A percentile compares a stretch with the other conserved stretches of the same genome.
Conservation (phyloP, 2,888 invertebrate genomes). For the Campoplex capitator region DNA sequence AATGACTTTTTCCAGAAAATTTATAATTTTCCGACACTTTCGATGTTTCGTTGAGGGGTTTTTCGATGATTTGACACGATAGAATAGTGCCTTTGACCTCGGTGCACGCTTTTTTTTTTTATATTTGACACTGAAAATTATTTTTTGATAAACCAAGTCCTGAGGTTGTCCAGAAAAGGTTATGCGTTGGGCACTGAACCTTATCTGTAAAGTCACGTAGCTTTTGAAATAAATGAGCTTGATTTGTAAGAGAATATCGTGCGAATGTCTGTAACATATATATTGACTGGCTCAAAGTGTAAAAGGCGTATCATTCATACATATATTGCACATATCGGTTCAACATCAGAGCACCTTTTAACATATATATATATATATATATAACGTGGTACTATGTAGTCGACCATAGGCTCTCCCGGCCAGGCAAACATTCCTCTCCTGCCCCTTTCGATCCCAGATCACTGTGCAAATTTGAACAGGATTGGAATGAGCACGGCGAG, state of each 20-base stretch:
- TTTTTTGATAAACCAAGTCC: too few relatives aligned
- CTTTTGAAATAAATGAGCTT: conserved; percentile 52
- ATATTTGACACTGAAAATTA: too few relatives aligned
- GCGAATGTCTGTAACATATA: neutral
- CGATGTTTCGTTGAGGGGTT: too few relatives aligned
- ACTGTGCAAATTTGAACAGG: conserved; percentile 78
- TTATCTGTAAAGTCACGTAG: conserved; percentile 49
- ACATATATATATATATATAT: neutral
- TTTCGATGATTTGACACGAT: too few relatives aligned
- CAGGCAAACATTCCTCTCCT: conserved; percentile 66
- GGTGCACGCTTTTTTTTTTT: too few relatives aligned
- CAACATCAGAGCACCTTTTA: neutral
- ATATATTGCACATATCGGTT: neutral
- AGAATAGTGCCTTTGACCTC: too few relatives aligned
- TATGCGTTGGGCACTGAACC: neutral
- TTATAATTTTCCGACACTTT: too few relatives aligned
- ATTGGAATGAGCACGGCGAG: conserved; percentile 70
- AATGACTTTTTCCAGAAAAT: too few relatives aligned
- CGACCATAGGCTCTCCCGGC: conserved; percentile 53
- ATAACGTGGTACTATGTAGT: conserved; percentile 34
- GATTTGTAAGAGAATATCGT: conserved; percentile 36
- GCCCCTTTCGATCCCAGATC: conserved; percentile 49
- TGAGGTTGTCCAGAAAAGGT: too few relatives aligned
- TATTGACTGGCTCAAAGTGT: neutral
- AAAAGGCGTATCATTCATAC: neutral